Conservation (phyloP, 2,888 invertebrate genomes). For the Drosophila kambysellisi region DNA sequence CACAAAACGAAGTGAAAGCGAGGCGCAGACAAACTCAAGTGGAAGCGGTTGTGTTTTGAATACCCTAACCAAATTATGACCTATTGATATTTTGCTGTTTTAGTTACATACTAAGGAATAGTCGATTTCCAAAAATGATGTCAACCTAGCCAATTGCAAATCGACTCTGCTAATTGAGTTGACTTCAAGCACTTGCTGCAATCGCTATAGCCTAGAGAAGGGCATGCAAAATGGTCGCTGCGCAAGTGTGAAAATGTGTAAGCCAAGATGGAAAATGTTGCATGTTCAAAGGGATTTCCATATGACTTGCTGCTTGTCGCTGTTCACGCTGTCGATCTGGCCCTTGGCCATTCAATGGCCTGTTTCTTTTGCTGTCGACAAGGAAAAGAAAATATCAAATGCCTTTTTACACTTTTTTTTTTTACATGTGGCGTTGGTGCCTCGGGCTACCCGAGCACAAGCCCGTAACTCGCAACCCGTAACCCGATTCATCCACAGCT, state of each 20-base stretch:
- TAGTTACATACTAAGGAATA: not conserved
- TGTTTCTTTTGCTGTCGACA: constrained; percentile 28
- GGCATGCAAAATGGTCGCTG: constrained; percentile 26
- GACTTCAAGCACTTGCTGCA: not conserved
- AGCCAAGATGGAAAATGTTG: constrained; percentile 41
- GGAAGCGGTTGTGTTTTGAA: not conserved
- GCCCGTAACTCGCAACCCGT: not conserved
- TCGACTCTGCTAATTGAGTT: not conserved
- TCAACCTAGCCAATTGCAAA: not conserved
- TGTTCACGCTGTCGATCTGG: constrained; percentile 32
- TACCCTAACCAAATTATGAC: constrained; percentile 15
- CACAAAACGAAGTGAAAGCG: constrained; percentile 47
- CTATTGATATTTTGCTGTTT: not conserved
- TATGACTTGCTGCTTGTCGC: constrained; percentile 58
- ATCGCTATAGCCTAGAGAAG: constrained; percentile 11
- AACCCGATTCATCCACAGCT: constrained; percentile 1
- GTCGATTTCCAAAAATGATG: not conserved
- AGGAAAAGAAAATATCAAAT: constrained; percentile 19
- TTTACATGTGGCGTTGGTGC: constrained; percentile 39
- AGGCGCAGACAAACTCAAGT: constrained; percentile 2
- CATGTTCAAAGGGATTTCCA: constrained; percentile 73
- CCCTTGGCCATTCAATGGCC: constrained; percentile 55
- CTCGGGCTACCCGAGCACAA: constrained; percentile 27
- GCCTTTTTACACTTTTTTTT: constrained; percentile 10
- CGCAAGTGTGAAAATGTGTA: constrained; percentile 54